These are phyloP conservation scores for Trichechus manatus DNA, from an alignment of 2,113 vertebrate genomes.

Conservation along the genomic window DNA sequence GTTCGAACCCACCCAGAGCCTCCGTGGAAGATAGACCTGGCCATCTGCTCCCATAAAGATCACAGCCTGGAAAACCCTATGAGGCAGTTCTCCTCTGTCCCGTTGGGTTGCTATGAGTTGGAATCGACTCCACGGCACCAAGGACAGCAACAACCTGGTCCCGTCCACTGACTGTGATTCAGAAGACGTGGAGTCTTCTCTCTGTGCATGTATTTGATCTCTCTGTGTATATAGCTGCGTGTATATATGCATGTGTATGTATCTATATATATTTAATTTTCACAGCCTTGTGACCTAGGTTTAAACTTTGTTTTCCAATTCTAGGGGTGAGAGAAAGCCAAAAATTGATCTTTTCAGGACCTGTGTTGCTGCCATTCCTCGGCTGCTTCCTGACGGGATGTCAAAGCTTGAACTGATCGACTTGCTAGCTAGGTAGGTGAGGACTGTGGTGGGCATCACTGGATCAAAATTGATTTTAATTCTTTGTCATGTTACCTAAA, in stretches of 20 bases:
- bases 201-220: conserved; percentile 41
- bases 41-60: too few relatives aligned
- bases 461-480: not conserved
- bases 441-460: not conserved
- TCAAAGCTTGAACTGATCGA: conserved; percentile 98
- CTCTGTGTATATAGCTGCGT: too few relatives aligned
- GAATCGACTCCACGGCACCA: too few relatives aligned
- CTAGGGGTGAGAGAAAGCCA: conserved; percentile 97
- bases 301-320: conserved; percentile 78
- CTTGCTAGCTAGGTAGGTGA: conserved; percentile 94
- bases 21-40: too few relatives aligned
- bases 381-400: conserved; percentile 98
- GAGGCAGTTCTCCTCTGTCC: too few relatives aligned
- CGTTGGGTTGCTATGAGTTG: too few relatives aligned
- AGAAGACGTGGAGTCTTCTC: not conserved
- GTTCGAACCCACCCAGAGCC: too few relatives aligned
- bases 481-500: not conserved
- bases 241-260: too few relatives aligned
- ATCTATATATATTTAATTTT: not conserved
- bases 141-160: too few relatives aligned
- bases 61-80: too few relatives aligned
- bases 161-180: not conserved
- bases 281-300: conserved; percentile 44
- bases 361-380: conserved; percentile 97
- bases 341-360: conserved; percentile 99